Conservation (phyloP, 2,113 vertebrate genomes). For the Lepisosteus osseus region DNA sequence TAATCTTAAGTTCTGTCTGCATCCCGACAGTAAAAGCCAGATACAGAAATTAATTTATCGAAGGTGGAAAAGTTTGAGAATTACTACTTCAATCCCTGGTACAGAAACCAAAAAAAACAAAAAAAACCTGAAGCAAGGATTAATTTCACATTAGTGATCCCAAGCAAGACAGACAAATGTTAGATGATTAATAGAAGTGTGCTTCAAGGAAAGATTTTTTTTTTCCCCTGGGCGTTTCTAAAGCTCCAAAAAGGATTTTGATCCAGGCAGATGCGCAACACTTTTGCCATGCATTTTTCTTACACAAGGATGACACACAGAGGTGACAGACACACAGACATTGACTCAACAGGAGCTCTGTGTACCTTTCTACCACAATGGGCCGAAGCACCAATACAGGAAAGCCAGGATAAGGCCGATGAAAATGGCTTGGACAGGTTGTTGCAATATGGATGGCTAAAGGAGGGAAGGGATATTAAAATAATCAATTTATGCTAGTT, state of each 20-base stretch:
- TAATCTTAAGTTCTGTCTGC: not conserved
- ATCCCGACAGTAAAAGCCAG: slow-evolving; percentile 13
- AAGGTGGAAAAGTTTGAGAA: too few species aligned
- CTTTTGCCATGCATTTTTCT: slow-evolving; percentile 74
- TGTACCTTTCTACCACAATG: slow-evolving; percentile 99
- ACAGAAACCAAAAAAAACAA: not conserved
- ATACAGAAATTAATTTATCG: slow-evolving; percentile 8
- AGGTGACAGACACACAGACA: slow-evolving; percentile 79
- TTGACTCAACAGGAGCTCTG: slow-evolving; percentile 75
- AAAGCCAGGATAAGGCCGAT: slow-evolving; percentile 99
- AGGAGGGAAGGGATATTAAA: slow-evolving; percentile 92
- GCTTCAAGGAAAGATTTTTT: slow-evolving; percentile 12
- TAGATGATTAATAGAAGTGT: slow-evolving; percentile 65
- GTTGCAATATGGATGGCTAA: slow-evolving; percentile 96
- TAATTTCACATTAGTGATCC: slow-evolving; percentile 48
- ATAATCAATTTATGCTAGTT: slow-evolving; percentile 82
- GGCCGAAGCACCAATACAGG: slow-evolving; percentile 99
- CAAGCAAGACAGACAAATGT: slow-evolving; percentile 73
- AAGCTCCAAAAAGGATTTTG: slow-evolving; percentile 30
- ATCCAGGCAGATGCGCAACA: slow-evolving; percentile 5
- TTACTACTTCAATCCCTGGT: not conserved
- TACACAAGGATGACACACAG: slow-evolving; percentile 70
- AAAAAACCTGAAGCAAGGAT: slow-evolving; percentile 23
- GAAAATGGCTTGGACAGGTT: slow-evolving; percentile 97
- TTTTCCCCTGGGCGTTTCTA: slow-evolving; percentile 23